phyloP scores from a whole-genome alignment of 92 coral and sea anemone species.

The Zoanthus sociatus region DNA sequence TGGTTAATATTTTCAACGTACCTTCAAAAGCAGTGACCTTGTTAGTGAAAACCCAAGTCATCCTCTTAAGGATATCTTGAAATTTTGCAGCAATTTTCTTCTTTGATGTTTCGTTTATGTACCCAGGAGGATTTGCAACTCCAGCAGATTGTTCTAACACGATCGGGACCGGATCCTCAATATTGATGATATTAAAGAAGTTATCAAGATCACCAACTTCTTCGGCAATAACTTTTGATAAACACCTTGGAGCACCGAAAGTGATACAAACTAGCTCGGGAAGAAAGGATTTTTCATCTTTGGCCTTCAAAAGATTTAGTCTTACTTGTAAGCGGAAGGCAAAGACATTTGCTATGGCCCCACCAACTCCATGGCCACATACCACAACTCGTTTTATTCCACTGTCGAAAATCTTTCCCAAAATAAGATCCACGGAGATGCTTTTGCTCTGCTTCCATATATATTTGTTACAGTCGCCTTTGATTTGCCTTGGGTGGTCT shows the following conservation, averaged over 20 bases:
- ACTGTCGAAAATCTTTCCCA: not conserved
- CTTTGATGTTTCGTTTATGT: not conserved
- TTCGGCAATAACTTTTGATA: not conserved
- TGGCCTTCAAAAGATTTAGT: not conserved
- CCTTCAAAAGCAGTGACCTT: not conserved
- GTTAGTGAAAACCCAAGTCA: not conserved
- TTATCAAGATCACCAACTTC: not conserved
- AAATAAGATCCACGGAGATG: constrained; percentile 5
- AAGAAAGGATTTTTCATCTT: not conserved
- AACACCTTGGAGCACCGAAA: constrained; percentile 25
- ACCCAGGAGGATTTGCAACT: constrained; percentile 19
- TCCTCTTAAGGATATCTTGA: not conserved
- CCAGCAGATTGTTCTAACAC: constrained; percentile 15
- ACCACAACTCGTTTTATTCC: constrained; percentile 1
- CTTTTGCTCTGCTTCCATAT: not conserved
- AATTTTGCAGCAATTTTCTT: not conserved
- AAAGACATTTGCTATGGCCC: too few species aligned
- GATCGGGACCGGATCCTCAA: constrained; percentile 15
- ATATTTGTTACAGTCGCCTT: not conserved
- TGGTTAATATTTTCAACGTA: not conserved
- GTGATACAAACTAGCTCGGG: constrained; percentile 20
- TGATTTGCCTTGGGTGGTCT: not conserved
- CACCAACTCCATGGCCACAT: not conserved
- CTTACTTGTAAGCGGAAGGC: not conserved
- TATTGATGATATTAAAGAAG: constrained; percentile 18